phyloP scores from a whole-genome alignment of 2,888 invertebrate species.

The Tigriopus californicus region DNA sequence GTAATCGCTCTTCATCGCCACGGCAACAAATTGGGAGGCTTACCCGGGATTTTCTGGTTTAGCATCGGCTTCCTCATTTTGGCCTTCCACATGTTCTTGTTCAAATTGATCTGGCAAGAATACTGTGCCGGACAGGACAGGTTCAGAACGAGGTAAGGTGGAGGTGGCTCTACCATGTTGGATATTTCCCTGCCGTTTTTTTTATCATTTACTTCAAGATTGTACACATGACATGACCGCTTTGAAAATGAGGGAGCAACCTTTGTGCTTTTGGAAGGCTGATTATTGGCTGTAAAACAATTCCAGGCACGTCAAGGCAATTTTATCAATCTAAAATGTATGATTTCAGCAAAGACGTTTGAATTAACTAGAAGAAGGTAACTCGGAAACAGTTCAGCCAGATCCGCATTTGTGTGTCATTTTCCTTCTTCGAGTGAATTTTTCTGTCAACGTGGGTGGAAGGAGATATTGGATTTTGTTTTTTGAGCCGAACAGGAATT shows the following conservation, averaged over 20 bases:
- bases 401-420: too few relatives aligned
- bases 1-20: slow-evolving; percentile 76
- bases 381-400: too few relatives aligned
- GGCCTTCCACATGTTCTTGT: slow-evolving; percentile 77
- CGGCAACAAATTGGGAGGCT: slow-evolving; percentile 68
- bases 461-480: too few relatives aligned
- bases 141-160: slow-evolving; percentile 19
- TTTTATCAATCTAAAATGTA: too few relatives aligned
- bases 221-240: not conserved
- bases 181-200: not conserved
- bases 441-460: not conserved
- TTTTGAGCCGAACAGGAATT: too few relatives aligned
- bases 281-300: not conserved
- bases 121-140: slow-evolving; percentile 42
- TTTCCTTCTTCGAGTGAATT: not conserved
- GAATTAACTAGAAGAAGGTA: too few relatives aligned
- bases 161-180: not conserved
- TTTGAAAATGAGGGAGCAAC: not conserved
- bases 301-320: not conserved
- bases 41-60: slow-evolving; percentile 81
- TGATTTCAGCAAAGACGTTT: too few relatives aligned
- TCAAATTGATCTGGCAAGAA: slow-evolving; percentile 75
- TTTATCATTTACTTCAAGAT: not conserved
- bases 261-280: not conserved
- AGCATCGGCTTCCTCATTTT: slow-evolving; percentile 68